Conservation (phyloP, 2,888 invertebrate species). For the Gortyna flavago region DNA sequence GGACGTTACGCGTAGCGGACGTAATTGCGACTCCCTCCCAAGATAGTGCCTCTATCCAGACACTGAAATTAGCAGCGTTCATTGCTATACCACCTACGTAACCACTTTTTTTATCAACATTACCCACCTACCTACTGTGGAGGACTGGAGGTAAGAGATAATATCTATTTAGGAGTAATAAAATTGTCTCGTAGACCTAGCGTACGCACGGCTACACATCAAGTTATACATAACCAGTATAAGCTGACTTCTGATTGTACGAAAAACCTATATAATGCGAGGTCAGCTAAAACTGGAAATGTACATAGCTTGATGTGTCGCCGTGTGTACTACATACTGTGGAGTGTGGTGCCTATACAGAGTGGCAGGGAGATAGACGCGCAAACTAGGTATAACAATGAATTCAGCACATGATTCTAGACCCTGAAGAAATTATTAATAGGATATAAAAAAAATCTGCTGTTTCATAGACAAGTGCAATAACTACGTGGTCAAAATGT, state of each 20-base stretch:
- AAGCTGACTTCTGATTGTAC: not conserved
- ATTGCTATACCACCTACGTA: not conserved
- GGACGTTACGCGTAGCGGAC: too few relatives aligned
- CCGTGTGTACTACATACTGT: not conserved
- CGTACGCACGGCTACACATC: not conserved
- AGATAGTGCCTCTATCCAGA: not conserved
- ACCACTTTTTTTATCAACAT: conserved; percentile 3
- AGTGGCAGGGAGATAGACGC: too few relatives aligned
- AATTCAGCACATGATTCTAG: not conserved
- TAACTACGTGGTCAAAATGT: too few relatives aligned
- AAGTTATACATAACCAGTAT: not conserved
- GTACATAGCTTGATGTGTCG: too few relatives aligned
- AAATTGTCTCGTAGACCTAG: conserved; percentile 7
- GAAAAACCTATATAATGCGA: too few relatives aligned
- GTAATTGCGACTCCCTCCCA: too few relatives aligned
- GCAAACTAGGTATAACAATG: too few relatives aligned
- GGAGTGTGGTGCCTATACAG: not conserved
- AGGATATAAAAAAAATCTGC: not conserved
- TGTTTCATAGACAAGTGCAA: not conserved
- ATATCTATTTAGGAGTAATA: conserved; percentile 1
- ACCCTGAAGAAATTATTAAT: not conserved
- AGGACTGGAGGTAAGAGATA: conserved; percentile 1
- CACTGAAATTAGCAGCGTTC: not conserved
- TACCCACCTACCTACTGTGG: not conserved
- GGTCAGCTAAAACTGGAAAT: too few relatives aligned